A percentile compares a stretch with the other conserved stretches of the same genome.
These are phyloP conservation scores for Epiblema foenella DNA, from an alignment of 2,888 invertebrate genomes.

Conservation along the genomic window DNA sequence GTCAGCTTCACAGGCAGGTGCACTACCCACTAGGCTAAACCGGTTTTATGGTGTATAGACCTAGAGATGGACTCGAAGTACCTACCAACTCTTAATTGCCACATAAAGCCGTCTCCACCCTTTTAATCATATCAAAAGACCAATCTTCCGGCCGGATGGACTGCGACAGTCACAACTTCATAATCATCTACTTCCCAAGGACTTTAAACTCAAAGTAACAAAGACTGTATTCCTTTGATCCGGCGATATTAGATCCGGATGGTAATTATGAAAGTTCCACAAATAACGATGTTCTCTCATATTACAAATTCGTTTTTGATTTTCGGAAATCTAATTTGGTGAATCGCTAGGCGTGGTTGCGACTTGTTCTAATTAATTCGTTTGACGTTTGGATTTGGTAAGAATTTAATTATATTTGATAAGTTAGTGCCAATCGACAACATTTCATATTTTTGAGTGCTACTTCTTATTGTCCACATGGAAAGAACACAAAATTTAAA, in stretches of 20 bases:
- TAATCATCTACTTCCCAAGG: slow-evolving; percentile 45
- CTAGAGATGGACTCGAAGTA: slow-evolving; percentile 65
- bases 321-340: slow-evolving; percentile 78
- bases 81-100: slow-evolving; percentile 76
- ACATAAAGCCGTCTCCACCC: slow-evolving; percentile 83
- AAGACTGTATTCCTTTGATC: slow-evolving; percentile 54
- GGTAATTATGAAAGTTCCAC: slow-evolving; percentile 72
- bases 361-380: slow-evolving; percentile 66
- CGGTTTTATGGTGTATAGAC: too few species aligned
- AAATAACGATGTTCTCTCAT: slow-evolving; percentile 77
- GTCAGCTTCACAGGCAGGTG: too few species aligned
- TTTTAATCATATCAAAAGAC: slow-evolving; percentile 84
- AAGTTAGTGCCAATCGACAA: too few species aligned
- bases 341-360: slow-evolving; percentile 64
- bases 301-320: slow-evolving; percentile 81
- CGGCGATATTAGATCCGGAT: slow-evolving; percentile 44
- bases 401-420: slow-evolving; percentile 27
- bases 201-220: slow-evolving; percentile 55
- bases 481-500: too few species aligned
- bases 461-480: too few species aligned
- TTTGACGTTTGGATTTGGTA: slow-evolving; percentile 54
- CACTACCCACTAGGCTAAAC: too few species aligned
- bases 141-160: slow-evolving; percentile 81
- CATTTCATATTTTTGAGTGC: too few species aligned
- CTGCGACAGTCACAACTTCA: slow-evolving; percentile 57